A percentile compares a stretch with the other conserved stretches of the same genome.
Conservation (phyloP, 37 sponge, comb jelly and placozoan species). For the Cladorhizidae sp. region DNA sequence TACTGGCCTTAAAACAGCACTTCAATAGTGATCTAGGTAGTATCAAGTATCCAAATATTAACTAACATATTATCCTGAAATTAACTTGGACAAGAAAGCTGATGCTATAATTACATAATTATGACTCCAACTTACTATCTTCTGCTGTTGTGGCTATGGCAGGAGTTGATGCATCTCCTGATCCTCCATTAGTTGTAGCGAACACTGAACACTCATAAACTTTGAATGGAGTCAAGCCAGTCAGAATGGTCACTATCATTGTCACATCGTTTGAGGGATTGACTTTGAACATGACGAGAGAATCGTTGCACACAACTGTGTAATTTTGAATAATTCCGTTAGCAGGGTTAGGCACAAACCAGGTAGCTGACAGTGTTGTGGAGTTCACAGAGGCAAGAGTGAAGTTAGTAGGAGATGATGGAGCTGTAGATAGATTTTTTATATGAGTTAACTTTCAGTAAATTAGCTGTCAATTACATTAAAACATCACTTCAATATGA, state of each 20-base stretch:
- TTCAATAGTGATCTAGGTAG: too few relatives aligned
- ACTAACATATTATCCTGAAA: too few relatives aligned
- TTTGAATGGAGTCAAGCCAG: constrained; percentile 48
- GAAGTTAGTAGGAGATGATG: background rate
- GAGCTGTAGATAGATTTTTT: background rate
- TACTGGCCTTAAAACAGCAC: too few relatives aligned
- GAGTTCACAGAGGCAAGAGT: background rate
- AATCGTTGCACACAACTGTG: constrained; percentile 12
- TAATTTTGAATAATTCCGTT: constrained; percentile 49
- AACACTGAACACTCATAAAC: constrained; percentile 46
- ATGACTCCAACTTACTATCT: constrained; percentile 36
- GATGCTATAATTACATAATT: too few relatives aligned
- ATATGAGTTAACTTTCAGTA: too few relatives aligned
- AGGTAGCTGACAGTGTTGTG: constrained; percentile 1
- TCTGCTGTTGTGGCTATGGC: constrained; percentile 22
- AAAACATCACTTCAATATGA: too few relatives aligned
- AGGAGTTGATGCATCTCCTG: constrained; percentile 15
- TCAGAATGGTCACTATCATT: background rate
- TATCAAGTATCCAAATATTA: too few relatives aligned
- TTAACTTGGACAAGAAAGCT: too few relatives aligned
- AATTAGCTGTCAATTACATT: too few relatives aligned
- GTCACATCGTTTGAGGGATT: background rate
- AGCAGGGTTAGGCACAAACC: constrained; percentile 15
- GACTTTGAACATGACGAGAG: background rate
- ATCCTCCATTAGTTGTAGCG: constrained; percentile 56